phyloP scores from a whole-genome alignment of 2,113 vertebrate genomes.

The Tor tambroides region DNA sequence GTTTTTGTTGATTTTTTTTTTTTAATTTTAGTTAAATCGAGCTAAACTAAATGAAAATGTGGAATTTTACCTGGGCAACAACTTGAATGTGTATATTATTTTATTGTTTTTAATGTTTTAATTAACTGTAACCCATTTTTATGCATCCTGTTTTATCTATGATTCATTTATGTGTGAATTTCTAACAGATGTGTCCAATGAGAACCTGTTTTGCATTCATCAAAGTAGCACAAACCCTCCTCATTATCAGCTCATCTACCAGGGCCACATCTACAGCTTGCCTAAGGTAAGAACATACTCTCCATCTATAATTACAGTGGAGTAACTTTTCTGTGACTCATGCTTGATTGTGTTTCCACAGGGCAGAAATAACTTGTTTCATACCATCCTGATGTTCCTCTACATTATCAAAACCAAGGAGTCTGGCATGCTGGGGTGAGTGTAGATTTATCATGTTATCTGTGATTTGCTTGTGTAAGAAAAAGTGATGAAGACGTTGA shows the following conservation, averaged over 20 bases:
- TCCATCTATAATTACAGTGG: not conserved
- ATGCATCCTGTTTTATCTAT: not conserved
- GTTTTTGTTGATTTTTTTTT: no score
- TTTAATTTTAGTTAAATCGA: no score
- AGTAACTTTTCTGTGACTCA: not conserved
- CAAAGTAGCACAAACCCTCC: constrained; percentile 91
- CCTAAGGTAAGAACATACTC: constrained; percentile 83
- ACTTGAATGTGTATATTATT: no score
- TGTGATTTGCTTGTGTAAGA: not conserved
- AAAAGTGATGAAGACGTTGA: no score
- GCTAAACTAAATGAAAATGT: no score
- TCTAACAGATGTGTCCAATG: constrained; percentile 85
- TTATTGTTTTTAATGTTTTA: no score
- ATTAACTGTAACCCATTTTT: not conserved
- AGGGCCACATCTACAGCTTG: constrained; percentile 88
- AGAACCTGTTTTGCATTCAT: constrained; percentile 93
- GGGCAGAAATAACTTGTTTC: constrained; percentile 98
- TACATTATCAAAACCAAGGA: constrained; percentile 96
- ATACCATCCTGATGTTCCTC: constrained; percentile 96
- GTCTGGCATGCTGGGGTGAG: constrained; percentile 96
- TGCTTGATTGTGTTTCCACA: constrained; percentile 61
- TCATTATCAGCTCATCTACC: constrained; percentile 94
- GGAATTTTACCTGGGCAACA: no score
- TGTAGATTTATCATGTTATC: constrained; percentile 36
- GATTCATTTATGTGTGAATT: constrained; percentile 7